Conservation (phyloP, 37 sponge, comb jelly and placozoan genomes). For the Aphrocallistes beatrix region DNA sequence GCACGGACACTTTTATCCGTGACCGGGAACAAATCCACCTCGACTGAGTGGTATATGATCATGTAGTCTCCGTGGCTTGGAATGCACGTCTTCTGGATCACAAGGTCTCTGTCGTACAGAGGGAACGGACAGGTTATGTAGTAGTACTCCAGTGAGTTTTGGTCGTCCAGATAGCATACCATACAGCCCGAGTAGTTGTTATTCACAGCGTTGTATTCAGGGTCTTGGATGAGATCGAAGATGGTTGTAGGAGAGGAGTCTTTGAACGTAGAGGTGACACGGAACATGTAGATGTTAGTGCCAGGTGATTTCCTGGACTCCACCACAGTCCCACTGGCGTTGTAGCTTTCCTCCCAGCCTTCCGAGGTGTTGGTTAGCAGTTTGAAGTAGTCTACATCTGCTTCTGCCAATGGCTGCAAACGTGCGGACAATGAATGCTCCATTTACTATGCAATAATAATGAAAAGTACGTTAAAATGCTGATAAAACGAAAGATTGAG, state of each 20-base stretch:
- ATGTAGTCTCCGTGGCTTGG: not conserved
- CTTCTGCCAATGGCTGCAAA: not conserved
- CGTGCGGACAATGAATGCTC: not conserved
- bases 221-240: not conserved
- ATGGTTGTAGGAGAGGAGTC: not conserved
- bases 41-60: conserved; percentile 2
- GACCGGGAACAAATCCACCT: not conserved
- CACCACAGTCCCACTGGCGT: not conserved
- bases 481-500: no score
- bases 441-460: not conserved
- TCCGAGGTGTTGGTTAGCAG: not conserved
- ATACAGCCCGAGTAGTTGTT: not conserved
- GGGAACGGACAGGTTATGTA: not conserved
- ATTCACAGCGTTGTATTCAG: not conserved
- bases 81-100: not conserved
- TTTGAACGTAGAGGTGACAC: not conserved
- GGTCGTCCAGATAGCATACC: not conserved
- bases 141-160: not conserved
- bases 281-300: not conserved
- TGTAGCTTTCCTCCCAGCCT: not conserved
- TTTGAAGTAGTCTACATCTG: not conserved
- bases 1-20: not conserved
- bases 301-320: not conserved
- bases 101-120: not conserved
- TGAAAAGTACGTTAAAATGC: no score